phyloP scores from a whole-genome alignment of 2,888 invertebrate genomes.

The Clusia tigrina region DNA sequence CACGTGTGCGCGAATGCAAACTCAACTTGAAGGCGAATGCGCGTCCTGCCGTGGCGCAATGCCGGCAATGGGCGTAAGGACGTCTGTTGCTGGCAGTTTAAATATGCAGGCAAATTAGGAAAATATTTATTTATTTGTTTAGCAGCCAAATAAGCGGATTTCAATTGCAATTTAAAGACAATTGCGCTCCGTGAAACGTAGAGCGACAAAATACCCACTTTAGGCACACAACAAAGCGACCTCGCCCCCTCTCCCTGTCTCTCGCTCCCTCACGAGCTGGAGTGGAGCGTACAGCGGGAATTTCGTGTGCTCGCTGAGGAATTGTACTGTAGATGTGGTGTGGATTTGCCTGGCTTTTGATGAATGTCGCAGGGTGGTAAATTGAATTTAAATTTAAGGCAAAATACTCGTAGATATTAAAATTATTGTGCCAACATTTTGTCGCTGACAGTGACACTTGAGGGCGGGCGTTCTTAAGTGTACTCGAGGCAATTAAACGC shows the following conservation, averaged over 20 bases:
- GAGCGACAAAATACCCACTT: not conserved
- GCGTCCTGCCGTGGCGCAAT: no score
- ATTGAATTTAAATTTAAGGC: not conserved
- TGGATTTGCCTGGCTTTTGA: not conserved
- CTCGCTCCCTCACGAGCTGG: no score
- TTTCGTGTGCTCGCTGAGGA: not conserved
- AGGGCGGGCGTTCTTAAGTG: not conserved
- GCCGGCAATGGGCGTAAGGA: not conserved
- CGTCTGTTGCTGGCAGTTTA: constrained; percentile 3
- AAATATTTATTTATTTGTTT: constrained; percentile 1
- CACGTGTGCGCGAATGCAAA: not conserved
- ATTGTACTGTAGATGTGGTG: not conserved
- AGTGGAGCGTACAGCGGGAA: no score
- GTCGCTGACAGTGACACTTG: not conserved
- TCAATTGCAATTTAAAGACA: constrained; percentile 9
- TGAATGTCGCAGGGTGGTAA: not conserved
- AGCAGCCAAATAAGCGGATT: constrained; percentile 7
- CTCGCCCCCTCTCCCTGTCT: no score
- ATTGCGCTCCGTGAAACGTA: not conserved
- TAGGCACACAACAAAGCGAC: no score
- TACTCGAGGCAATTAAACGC: constrained; percentile 4
- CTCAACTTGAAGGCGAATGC: not conserved
- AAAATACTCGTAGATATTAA: not conserved
- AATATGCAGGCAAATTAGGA: constrained; percentile 1
- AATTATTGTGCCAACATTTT: no score